Conservation (phyloP, 2,888 invertebrate species). For the Trissolcus brochymenae region DNA sequence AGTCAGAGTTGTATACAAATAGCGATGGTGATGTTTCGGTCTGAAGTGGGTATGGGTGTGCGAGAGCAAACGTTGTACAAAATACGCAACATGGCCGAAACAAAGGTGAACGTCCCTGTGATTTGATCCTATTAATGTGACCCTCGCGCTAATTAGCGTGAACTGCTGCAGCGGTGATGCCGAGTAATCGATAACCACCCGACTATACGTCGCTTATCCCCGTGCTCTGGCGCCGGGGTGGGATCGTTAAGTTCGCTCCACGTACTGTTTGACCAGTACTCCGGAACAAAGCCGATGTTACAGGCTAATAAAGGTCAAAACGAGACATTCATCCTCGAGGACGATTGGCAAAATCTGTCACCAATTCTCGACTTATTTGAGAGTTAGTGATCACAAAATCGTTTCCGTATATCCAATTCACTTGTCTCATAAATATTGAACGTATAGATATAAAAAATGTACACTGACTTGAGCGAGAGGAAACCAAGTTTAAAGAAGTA, state of each 20-base stretch:
- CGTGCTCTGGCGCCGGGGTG: conserved; percentile 53
- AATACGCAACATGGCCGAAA: conserved; percentile 63
- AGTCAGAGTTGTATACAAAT: background rate
- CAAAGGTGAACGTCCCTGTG: conserved; percentile 67
- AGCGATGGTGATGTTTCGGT: background rate
- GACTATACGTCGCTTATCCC: conserved; percentile 61
- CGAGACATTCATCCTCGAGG: conserved; percentile 52
- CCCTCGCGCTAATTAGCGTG: conserved; percentile 68
- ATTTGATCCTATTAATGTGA: conserved; percentile 69
- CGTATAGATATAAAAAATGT: too few species aligned
- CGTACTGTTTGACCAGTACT: conserved; percentile 65
- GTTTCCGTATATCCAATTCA: background rate
- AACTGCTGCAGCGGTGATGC: conserved; percentile 66
- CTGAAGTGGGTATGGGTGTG: conserved; percentile 24
- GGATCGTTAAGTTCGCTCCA: conserved; percentile 63
- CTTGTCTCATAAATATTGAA: background rate
- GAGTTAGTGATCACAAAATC: too few species aligned
- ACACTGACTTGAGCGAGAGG: too few species aligned
- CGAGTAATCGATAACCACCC: conserved; percentile 66
- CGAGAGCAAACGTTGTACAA: conserved; percentile 57
- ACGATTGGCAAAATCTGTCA: conserved; percentile 32
- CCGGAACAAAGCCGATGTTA: conserved; percentile 67
- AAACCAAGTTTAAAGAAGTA: too few species aligned
- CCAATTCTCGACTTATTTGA: too few species aligned
- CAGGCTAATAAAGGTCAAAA: conserved; percentile 65